Base-by-base conservation (phyloP, 2,113 vertebrate genomes). In the Bos javanicus region DNA sequence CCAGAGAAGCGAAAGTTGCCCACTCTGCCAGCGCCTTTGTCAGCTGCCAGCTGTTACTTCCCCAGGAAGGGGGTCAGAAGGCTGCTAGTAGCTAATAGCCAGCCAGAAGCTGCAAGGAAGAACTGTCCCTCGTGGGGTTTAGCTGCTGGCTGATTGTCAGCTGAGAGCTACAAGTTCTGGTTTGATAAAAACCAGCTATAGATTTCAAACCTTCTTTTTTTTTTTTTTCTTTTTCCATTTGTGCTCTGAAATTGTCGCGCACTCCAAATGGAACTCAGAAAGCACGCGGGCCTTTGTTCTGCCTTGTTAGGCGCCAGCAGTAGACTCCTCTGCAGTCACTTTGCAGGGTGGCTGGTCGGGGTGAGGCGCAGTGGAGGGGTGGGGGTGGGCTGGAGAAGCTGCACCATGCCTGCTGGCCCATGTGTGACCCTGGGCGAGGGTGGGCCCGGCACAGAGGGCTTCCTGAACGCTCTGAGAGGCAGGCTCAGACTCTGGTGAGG, bases 21-120 rank as follows among this genome's bases (percentile, higher is more conserved):
- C 88, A 33, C 92, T 93, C 95, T 86, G 96, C 97, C 95, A 95
- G 97, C 10, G 71, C 96, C 96, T 92, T 96, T 97, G 98, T 98
- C 98, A 98, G 98, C 98, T 94, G 93, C 98, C 98, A 98, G 98
- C 97, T 98, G 98, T 97, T 97, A 88, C 95, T 97, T 97, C 92
- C 95, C 93, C 95, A 71, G 87, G 94, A 95, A 94, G 95, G 67
- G 96, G 96, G 98, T 98, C 98, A 97, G 97, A 86, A 98, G 97
- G 97, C 97, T 97, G 97, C 91, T 87, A 92, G 59, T 91, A 95
- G 98, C 97, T 98, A 97, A 97, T 95, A 97, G 97, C 96, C 97
- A 98, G 97, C 96, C 98, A 98, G 98, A 96, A 97, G 98, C 98
- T 95, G 84, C 21, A 2, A 85, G 89, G 10, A 76, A 91, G 96